These are phyloP conservation scores for Dufourea novaeangliae DNA, from an alignment of 1,140 invertebrate species.

Conservation along the genomic window DNA sequence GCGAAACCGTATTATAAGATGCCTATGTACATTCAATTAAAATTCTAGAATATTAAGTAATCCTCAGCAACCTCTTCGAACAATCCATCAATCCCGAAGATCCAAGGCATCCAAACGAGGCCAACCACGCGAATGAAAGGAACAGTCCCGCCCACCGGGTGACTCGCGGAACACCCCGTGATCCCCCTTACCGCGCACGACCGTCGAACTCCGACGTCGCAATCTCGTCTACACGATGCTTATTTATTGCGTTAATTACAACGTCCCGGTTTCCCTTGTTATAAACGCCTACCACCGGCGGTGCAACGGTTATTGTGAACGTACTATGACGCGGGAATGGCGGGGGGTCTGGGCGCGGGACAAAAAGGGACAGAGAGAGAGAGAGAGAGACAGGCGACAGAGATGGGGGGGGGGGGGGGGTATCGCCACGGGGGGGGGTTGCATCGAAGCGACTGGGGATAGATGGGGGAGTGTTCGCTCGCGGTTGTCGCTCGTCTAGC, in stretches of 20 bases:
- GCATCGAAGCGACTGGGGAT: background rate
- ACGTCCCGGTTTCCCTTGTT: conserved; percentile 1
- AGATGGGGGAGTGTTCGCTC: background rate
- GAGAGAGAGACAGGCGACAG: background rate
- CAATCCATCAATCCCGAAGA: background rate
- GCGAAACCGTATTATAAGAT: too few relatives aligned
- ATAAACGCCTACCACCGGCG: background rate
- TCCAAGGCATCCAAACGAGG: background rate
- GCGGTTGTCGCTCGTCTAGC: background rate
- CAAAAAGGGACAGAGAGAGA: background rate
- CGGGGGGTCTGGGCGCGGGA: background rate
- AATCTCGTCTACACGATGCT: conserved; percentile 3
- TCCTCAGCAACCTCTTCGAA: background rate
- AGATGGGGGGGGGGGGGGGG: background rate
- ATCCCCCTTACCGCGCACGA: too few relatives aligned
- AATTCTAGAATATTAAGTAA: background rate
- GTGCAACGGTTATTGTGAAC: conserved; percentile 2
- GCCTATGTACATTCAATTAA: too few relatives aligned
- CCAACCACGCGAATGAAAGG: background rate
- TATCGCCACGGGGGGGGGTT: background rate
- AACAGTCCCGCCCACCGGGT: background rate
- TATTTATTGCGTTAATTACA: conserved; percentile 7
- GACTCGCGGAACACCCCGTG: too few relatives aligned
- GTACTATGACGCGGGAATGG: background rate
- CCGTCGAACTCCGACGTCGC: background rate